A percentile compares a stretch with the other conserved stretches of the same genome.
Conservation (phyloP, 2,113 vertebrate genomes). For the Montifringilla adamsi region DNA sequence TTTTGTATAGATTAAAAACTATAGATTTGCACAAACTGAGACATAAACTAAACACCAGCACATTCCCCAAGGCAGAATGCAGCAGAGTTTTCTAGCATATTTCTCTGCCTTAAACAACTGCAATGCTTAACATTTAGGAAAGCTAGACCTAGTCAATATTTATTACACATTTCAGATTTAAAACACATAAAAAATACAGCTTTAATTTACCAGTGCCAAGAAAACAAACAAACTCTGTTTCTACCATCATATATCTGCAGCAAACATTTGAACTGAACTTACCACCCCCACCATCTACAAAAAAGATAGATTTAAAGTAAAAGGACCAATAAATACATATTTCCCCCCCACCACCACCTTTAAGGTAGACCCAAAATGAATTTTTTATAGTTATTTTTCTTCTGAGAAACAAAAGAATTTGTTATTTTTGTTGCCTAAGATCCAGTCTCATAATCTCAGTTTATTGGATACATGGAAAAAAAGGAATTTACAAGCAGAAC, state of each 20-base stretch:
- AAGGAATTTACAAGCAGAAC: neutral
- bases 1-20: neutral
- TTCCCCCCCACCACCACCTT: fast-evolving
- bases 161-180: neutral
- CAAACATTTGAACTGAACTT: neutral
- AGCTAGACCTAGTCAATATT: neutral
- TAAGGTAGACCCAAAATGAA: neutral
- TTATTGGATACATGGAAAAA: neutral
- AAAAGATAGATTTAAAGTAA: neutral
- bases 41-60: neutral
- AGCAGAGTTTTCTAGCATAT: neutral
- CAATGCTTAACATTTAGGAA: neutral
- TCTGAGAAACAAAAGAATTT: neutral
- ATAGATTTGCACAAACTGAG: neutral
- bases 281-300: neutral
- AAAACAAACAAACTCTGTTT: neutral
- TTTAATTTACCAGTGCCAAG: neutral
- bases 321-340: neutral
- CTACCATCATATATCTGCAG: neutral
- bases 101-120: neutral
- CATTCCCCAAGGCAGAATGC: neutral
- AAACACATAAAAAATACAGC: neutral
- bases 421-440: neutral
- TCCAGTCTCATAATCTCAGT: neutral
- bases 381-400: neutral